Evolutionary conservation across 2,113 vertebrate genomes (phyloP).

Genomic region (Toxostoma redivivum): DNA sequence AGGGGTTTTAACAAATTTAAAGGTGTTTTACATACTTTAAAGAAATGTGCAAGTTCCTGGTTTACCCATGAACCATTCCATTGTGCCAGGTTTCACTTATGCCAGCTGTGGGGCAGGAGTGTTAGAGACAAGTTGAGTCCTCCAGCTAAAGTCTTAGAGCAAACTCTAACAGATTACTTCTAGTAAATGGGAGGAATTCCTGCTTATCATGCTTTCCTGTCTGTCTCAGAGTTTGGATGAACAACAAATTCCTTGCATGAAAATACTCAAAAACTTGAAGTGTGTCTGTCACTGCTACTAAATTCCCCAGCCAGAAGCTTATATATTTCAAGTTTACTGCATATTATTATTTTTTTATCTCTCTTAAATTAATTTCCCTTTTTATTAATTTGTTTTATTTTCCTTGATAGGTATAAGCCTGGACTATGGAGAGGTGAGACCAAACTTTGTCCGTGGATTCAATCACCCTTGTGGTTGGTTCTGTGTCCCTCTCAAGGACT

Average conservation of each 20-base stretch:
- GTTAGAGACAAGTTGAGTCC: neutral
- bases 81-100: neutral
- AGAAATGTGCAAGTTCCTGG: neutral
- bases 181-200: neutral
- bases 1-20: neutral
- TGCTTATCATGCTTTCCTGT: neutral
- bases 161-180: neutral
- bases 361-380: neutral
- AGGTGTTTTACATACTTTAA: neutral
- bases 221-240: neutral
- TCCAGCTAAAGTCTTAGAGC: neutral
- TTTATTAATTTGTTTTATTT: neutral
- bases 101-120: neutral
- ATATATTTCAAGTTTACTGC: neutral
- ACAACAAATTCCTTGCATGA: neutral
- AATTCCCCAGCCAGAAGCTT: neutral
- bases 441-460: constrained; percentile 79
- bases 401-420: constrained; percentile 77
- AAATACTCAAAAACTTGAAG: neutral
- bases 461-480: constrained; percentile 90
- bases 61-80: neutral
- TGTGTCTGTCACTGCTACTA: neutral
- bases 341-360: neutral
- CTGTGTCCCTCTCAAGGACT: constrained; percentile 75
- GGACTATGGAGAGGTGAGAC: constrained; percentile 68